Conservation (phyloP, 2,113 vertebrate species). For the Myodes glareolus region DNA sequence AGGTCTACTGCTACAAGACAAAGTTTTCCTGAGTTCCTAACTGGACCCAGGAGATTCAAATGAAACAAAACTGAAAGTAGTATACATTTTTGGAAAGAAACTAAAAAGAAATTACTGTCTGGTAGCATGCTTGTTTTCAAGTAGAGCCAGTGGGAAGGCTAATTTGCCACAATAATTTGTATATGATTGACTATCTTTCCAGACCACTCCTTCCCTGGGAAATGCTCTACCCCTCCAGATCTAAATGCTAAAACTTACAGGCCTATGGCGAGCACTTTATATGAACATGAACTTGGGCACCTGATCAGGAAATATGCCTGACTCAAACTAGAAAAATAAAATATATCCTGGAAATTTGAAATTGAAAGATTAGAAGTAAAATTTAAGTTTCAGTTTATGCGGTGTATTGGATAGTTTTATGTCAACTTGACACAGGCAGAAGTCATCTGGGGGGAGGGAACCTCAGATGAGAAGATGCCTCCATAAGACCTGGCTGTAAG, state of each 20-base stretch:
- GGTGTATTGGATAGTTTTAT: neutral
- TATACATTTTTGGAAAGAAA: neutral
- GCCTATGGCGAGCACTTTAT: neutral
- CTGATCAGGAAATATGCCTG: neutral
- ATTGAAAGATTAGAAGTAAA: neutral
- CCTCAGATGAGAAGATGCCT: neutral
- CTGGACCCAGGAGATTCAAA: neutral
- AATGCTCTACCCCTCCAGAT: neutral
- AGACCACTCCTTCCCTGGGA: neutral
- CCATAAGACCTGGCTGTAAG: neutral
- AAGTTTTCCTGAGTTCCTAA: conserved; percentile 32
- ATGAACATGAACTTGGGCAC: neutral
- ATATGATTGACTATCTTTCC: neutral
- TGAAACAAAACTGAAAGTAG: neutral
- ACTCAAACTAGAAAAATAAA: neutral
- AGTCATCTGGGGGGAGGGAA: neutral
- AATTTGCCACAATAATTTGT: neutral
- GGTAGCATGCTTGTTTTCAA: neutral
- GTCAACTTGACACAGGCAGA: neutral
- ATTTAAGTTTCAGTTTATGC: neutral
- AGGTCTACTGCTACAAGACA: neutral
- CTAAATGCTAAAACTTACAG: neutral
- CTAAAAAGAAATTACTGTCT: neutral
- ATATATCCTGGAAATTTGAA: neutral
- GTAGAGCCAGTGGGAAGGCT: neutral